These are phyloP conservation scores for Pseudolaguvia tuberculata DNA, from an alignment of 2,113 vertebrate genomes.

Conservation along the genomic window DNA sequence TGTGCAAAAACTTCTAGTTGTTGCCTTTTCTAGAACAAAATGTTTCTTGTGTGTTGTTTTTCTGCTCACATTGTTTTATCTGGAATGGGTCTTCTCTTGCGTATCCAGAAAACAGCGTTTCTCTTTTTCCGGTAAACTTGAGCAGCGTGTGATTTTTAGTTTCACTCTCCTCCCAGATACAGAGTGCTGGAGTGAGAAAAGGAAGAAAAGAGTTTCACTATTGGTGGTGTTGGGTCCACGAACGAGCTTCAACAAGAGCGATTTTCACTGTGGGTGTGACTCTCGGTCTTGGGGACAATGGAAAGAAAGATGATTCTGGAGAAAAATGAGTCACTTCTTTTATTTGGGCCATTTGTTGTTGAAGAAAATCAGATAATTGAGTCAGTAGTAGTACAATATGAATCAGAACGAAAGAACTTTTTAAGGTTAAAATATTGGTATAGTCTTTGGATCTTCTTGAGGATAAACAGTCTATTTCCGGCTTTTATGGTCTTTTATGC, in stretches of 20 bases:
- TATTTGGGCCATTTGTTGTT: not conserved
- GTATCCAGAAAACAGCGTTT: not conserved
- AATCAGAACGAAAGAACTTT: not conserved
- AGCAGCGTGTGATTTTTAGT: constrained; percentile 9
- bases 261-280: constrained; percentile 33
- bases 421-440: not conserved
- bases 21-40: not conserved
- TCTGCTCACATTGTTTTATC: not conserved
- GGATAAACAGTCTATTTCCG: not conserved
- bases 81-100: not conserved
- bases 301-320: constrained; percentile 19
- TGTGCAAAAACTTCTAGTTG: not conserved
- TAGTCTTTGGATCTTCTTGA: not conserved
- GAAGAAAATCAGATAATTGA: constrained; percentile 1
- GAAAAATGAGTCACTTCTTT: constrained; percentile 17
- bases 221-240: constrained; percentile 21
- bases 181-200: constrained; percentile 57
- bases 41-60: not conserved
- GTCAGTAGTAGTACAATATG: not conserved
- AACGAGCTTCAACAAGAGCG: constrained; percentile 39
- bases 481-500: not conserved
- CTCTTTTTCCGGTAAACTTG: constrained; percentile 20
- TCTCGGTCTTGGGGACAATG: constrained; percentile 16
- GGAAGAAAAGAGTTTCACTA: constrained; percentile 38
- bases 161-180: constrained; percentile 39